Percentiles rank a stretch among this genome's conserved stretches.
phyloP scores from a whole-genome alignment of 2,797 vertebrate species.

The Varecia variegata region DNA sequence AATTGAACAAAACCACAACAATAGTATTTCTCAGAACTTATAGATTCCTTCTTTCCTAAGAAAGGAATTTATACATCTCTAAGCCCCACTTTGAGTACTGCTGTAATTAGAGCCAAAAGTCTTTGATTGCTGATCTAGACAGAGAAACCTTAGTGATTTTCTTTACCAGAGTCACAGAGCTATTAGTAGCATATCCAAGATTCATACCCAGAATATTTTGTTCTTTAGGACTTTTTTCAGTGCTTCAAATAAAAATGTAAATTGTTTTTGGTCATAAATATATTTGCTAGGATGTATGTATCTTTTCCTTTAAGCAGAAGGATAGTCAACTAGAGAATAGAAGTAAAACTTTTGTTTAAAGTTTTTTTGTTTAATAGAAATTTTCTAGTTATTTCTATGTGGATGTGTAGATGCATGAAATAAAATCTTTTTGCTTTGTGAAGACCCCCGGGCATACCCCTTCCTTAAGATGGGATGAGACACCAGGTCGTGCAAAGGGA shows the following conservation, averaged over 20 bases:
- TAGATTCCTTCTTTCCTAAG: neutral
- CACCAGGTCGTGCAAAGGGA: conserved; percentile 96
- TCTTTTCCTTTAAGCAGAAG: neutral
- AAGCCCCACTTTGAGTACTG: neutral
- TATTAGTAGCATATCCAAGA: neutral
- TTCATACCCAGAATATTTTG: neutral
- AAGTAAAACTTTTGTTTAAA: neutral
- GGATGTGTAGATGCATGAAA: neutral
- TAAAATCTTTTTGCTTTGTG: conserved; percentile 44
- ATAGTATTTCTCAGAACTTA: neutral
- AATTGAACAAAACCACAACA: neutral
- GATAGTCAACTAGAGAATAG: neutral
- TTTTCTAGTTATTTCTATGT: neutral
- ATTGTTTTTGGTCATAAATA: neutral
- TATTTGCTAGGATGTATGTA: neutral
- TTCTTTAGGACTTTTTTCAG: neutral
- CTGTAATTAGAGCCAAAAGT: conserved; percentile 1
- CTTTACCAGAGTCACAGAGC: neutral
- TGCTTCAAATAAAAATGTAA: neutral
- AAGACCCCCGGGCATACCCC: conserved; percentile 98
- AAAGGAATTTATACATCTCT: neutral
- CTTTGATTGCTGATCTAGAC: neutral
- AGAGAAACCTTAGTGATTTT: neutral
- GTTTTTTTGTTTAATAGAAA: neutral
- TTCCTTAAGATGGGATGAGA: conserved; percentile 98